Base-by-base conservation (phyloP, 2,888 invertebrate species). In the Strigamia crassipes region DNA sequence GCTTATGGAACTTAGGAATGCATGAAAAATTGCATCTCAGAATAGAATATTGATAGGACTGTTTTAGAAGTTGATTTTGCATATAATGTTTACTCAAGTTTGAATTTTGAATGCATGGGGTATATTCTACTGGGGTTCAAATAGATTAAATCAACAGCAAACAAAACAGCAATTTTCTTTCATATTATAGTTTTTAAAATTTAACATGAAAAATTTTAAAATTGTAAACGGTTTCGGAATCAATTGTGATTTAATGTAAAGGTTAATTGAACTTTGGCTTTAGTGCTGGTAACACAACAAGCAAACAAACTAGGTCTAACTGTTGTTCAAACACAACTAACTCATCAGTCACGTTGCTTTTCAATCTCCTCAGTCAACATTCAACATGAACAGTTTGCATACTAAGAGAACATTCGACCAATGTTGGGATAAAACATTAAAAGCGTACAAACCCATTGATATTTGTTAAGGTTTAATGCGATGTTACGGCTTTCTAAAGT, bases 311-410 rank as follows among this genome's bases (percentile, higher is more conserved):
- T 18, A 4, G 6, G 8, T 18, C 56, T 18, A 56, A 56, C n/a
- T 56, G 56, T 56, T 56, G 56, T 56, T 18, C 56, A 56, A 56
- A 56, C 56, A 51, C 15, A 56, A n/a, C 56, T 56, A 6, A 9
- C 18, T n/a, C 56, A 56, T 56, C 56, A 56, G 56, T 56, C 56
- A 56, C 56, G 56, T n/a, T 8, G n/a, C 56, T 56, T 56, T 56
- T 56, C 56, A 56, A 56, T 56, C 56, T 56, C 6, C 56, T 56
- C 9, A 18, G 56, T 9, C 56, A 56, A 56, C 56, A 56, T 18
- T 4, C 18, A 15, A 18, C 56, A 18, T 56, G 56, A 56, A 56
- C 56, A n/a, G 18, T 56, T 56, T 56, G 56, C 18, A n/a, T 9
- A n/a, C 56, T 56, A 56, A 56, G n/a, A 5, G 56, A 56, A 56